phyloP scores from a whole-genome alignment of 2,797 vertebrate species.

The Silurus lanzhouensis region DNA sequence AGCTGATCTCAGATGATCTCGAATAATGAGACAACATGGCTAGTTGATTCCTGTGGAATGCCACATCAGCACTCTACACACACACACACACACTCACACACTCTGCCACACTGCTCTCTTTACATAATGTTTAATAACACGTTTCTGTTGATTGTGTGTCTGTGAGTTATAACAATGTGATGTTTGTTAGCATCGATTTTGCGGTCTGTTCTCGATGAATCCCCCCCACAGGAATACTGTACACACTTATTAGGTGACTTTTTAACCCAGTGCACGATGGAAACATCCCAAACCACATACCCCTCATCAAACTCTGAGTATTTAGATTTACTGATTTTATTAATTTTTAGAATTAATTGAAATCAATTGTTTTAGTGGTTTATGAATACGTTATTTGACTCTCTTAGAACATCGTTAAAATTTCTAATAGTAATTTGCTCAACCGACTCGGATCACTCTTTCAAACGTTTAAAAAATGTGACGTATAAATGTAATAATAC shows the following conservation, averaged over 20 bases:
- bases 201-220: background rate
- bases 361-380: background rate
- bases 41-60: background rate
- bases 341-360: background rate
- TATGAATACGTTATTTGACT: background rate
- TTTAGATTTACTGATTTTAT: background rate
- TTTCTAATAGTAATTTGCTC: background rate
- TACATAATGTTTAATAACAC: background rate
- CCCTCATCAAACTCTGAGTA: background rate
- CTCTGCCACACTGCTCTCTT: background rate
- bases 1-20: constrained; percentile 61
- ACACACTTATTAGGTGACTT: too few relatives aligned
- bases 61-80: background rate
- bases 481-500: too few relatives aligned
- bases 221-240: background rate
- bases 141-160: background rate
- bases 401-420: background rate
- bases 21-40: constrained; percentile 59
- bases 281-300: background rate
- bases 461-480: background rate
- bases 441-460: background rate
- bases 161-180: background rate
- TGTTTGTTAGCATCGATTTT: background rate
- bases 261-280: background rate
- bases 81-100: background rate